Base-by-base conservation (phyloP, 2,888 invertebrate genomes). In the Syritta pipiens region DNA sequence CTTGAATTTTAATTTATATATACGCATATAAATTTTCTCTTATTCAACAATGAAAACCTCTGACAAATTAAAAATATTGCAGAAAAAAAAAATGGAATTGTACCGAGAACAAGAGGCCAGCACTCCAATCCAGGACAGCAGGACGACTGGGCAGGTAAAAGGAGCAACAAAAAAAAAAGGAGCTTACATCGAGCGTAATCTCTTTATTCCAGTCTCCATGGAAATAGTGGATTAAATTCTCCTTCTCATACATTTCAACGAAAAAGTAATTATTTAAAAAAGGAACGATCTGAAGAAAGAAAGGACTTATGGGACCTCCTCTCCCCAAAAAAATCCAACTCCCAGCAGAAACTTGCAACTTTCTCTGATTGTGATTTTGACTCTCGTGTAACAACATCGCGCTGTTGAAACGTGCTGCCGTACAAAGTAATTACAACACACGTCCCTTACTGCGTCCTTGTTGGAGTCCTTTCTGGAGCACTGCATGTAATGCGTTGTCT, bases 201-300 rank as follows among this genome's bases (percentile, higher is more conserved):
- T 51, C 49, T 44, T 65, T 53, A 53, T 65, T 59, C 30, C 59
- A 69, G 68, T 69, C 6, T 19, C 68, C 42, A 22, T 59, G 59
- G 68, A 44, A 51, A 59, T 32, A 32, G 24, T 49, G 59, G 42
- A 69, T 69, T 69, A 49, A 69, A 51, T 69, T 42, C 24, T 24
- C 19, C 24, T 22, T 24, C 51, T 69, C 22, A 6, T 42, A 49
- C 32, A 51, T 24, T 53, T 44, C 32, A 59, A 7, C 24, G 30
- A 24, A 9, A 17, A 17, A 3, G 37, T 37, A 37, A 7, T 14
- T 17, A 17, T 7, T 6, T 37, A 37, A 7, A 14, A 17, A 19
- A 51, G 26, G 30, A 69, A 69, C 49, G 49, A 59, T 35, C 32
- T 32, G 12, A 17, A 26, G 26, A 28, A 35, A 12, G 44, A 40